Base-by-base conservation (phyloP, 2,113 vertebrate species). In the Rana temporaria region DNA sequence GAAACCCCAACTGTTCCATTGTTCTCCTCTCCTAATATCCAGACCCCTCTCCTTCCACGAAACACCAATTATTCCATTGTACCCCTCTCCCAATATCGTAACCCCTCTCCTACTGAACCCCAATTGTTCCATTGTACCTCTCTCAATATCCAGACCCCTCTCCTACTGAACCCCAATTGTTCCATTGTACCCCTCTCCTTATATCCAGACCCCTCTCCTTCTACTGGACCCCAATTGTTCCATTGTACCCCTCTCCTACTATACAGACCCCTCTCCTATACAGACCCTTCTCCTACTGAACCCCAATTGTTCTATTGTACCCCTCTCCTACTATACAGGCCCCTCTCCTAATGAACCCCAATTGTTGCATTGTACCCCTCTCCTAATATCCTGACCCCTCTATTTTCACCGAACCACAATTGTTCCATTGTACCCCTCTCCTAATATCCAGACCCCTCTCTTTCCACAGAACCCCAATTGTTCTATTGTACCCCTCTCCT, bases 191-290 rank as follows among this genome's bases (percentile, higher is more conserved):
- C 8, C 79, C 84, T 67, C 68, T 79, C 86, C 55, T 42, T 11
- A n/a, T n/a, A n/a, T n/a, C n/a, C n/a, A n/a, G n/a, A 62, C 24
- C 8, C 79, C 84, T 67, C 68, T 79, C 86, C 55, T 42, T 11
- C 2, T 6, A 18, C 0, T 38, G 34, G 6, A 38, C 34, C 34
- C 7, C 34, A 4, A 38, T 38, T 38, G 34, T 38, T 38, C 34
- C 34, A 38, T 38, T 38, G 2, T 38, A 38, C 34, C 34, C 34
- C 34, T 6, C 34, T 38, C 34, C 34, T 38, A 38, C 34, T 8
- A 38, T 30, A 30, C 34, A 1, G 7, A 38, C 34, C 4, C 7
- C 34, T 38, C 34, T 38, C 34, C 34, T 8, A 38, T 30, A 30
- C 34, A 1, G 7, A 38, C 34, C 4, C 7, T 5, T 30, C 26